Conservation (phyloP, 2,113 vertebrate genomes). For the Cyprinodon tularosa region DNA sequence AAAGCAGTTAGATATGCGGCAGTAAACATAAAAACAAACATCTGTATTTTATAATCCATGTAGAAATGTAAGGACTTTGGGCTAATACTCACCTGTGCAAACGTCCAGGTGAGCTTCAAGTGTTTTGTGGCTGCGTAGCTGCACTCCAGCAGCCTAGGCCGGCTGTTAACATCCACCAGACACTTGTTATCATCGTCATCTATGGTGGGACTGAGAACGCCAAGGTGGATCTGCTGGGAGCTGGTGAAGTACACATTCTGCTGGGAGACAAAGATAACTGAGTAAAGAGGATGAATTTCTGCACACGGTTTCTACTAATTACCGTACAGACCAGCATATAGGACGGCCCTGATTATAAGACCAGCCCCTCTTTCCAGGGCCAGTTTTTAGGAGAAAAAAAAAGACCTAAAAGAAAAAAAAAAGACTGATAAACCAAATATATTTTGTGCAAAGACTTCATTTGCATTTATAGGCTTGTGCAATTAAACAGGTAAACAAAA, state of each 20-base stretch:
- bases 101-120: slow-evolving; percentile 96
- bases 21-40: not conserved
- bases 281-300: not conserved
- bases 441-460: too few species aligned
- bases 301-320: not conserved
- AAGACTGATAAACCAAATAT: too few species aligned
- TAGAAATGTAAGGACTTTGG: not conserved
- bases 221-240: slow-evolving; percentile 91
- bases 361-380: too few species aligned
- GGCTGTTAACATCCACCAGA: slow-evolving; percentile 96
- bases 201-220: slow-evolving; percentile 90
- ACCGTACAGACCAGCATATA: too few species aligned
- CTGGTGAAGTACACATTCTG: slow-evolving; percentile 96
- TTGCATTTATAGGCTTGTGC: too few species aligned
- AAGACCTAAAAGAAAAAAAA: too few species aligned
- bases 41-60: not conserved
- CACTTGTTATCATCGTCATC: slow-evolving; percentile 97
- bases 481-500: too few species aligned
- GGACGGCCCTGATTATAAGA: too few species aligned
- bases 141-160: slow-evolving; percentile 93
- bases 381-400: too few species aligned
- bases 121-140: slow-evolving; percentile 93
- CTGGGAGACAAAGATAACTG: slow-evolving; percentile 29
- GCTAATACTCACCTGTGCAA: slow-evolving; percentile 83
- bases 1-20: slow-evolving; percentile 14